Conservation (phyloP, 1,140 invertebrate species). For the Bradysia coprophila region DNA sequence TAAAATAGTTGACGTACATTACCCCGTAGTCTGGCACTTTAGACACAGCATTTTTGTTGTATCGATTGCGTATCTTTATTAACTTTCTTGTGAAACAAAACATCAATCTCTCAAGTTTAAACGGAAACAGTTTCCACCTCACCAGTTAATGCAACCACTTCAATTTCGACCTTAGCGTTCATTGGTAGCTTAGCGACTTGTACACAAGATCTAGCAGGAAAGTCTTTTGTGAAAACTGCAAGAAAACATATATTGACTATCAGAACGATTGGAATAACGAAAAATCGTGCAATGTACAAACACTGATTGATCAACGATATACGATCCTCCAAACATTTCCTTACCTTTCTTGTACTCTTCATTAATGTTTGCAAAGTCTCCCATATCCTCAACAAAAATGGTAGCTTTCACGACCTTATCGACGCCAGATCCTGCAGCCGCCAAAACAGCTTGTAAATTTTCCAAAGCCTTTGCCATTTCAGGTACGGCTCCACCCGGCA, state of each 20-base stretch:
- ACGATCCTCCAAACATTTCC: no score
- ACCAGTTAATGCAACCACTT: constrained; percentile 56
- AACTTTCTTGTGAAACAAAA: no score
- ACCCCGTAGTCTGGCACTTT: no score
- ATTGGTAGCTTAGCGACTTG: constrained; percentile 59
- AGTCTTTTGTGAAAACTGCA: constrained; percentile 51
- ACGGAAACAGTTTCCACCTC: no score
- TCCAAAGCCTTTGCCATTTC: constrained; percentile 57
- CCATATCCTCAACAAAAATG: constrained; percentile 60
- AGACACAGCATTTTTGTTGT: no score
- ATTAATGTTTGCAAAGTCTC: constrained; percentile 63
- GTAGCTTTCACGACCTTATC: constrained; percentile 72
- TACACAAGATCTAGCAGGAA: constrained; percentile 57
- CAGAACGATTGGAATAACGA: no score
- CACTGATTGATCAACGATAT: no score
- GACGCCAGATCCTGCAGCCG: constrained; percentile 47
- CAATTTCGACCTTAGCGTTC: constrained; percentile 59
- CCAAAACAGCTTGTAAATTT: constrained; percentile 57
- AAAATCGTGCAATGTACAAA: no score
- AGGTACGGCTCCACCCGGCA: constrained; percentile 46
- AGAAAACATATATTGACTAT: no score
- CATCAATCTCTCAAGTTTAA: no score
- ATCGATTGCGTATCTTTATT: no score
- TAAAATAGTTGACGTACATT: no score
- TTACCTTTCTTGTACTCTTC: constrained; percentile 74